Conservation (phyloP, 2,888 invertebrate species). For the Nemoura dubitans region DNA sequence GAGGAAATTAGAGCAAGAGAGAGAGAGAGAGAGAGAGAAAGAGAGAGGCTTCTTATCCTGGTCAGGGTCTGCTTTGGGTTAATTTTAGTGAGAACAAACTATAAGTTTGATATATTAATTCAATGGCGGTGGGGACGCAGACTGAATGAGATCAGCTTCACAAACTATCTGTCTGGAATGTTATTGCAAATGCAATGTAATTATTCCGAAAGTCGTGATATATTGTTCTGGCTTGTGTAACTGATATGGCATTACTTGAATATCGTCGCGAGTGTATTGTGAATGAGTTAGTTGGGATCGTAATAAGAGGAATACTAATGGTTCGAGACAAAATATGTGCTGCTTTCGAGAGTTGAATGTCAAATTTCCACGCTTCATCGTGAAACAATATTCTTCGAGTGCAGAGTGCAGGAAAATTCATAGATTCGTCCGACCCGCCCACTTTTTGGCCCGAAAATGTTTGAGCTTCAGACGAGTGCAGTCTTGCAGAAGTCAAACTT, state of each 20-base stretch:
- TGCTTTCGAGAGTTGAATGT: neutral
- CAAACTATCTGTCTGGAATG: neutral
- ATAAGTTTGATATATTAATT: constrained; percentile 4
- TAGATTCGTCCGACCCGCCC: too few species aligned
- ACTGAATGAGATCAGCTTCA: neutral
- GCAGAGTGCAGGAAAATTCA: neutral
- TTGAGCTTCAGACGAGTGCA: too few species aligned
- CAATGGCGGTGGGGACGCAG: neutral
- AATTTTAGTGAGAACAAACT: neutral
- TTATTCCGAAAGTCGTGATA: neutral
- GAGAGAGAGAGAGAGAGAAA: too few species aligned
- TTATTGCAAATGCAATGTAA: constrained; percentile 5
- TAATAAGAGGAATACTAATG: neutral
- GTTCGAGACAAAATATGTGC: neutral
- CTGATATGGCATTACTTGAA: neutral
- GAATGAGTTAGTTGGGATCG: neutral
- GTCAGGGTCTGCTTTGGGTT: neutral
- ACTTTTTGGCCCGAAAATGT: too few species aligned
- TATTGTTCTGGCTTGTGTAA: constrained; percentile 5
- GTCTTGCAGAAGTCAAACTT: too few species aligned
- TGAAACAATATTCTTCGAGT: neutral
- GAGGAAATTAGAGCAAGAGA: too few species aligned
- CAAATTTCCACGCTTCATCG: neutral
- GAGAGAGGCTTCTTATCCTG: neutral
- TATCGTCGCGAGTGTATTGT: neutral